Evolutionary conservation across 2,113 vertebrate genomes (phyloP), one percentile per base, ranked within the genome.

Genomic region (Sphaerodactylus townsendi): DNA sequence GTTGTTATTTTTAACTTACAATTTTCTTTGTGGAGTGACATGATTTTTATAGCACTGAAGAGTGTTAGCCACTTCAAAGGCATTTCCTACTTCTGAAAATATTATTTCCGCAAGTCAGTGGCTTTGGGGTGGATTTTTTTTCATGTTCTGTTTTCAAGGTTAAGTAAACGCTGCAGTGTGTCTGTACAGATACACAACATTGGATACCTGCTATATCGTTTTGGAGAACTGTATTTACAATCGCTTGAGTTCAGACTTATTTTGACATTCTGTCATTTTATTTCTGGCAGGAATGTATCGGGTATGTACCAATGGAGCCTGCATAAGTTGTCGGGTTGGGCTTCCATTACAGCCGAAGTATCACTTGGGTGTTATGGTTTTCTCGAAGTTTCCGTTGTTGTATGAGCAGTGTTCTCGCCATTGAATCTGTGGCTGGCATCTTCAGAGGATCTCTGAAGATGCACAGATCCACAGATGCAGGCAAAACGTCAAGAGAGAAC

Each of bases 81-180:
- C 21, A 30, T 37, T n/a, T 81, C 53, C 37, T 70, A 15, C 21
- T 65, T 77, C 7, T 3, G 53, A 75, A 13, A 59, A 68, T 66
- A 78, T 81, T 71, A 81, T 33, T 83, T 85, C 59, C 82, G 59
- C n/a, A 79, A 62, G 48, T 41, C 23, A 33, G 72, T 21, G 35
- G 35, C 72, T 76, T 62, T 41, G 5, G 0, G 62, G 25, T 14
- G 0, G 4, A 14, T 77, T 33, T 4, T 53, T 82, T 56, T 13
- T 44, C 30, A 75, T 23, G 33, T 23, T 50, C 50, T 1, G 10
- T 83, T 48, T 65, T 19, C 50, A 2, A 5, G 0, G 50, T 88
- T 75, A 88, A 81, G 66, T 76, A 56, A 17, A 5, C 25, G 23
- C 59, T 56, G 10, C 68, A 3, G 1, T 72, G 75, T 76, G 46